Base-by-base conservation (phyloP, 2,797 vertebrate species). In the Allobates femoralis region DNA sequence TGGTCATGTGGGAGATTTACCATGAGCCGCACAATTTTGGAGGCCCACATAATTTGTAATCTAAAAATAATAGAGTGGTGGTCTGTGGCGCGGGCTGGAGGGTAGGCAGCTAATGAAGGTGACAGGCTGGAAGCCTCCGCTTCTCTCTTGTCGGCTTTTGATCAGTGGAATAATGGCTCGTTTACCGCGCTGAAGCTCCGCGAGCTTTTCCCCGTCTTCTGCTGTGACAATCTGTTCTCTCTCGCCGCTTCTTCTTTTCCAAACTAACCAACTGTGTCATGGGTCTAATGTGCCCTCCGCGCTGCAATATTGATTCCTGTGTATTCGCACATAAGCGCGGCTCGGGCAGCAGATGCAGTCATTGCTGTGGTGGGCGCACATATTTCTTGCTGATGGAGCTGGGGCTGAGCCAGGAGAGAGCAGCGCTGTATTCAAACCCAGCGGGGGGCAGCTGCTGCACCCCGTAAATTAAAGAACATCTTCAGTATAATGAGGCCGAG, bases 111-210 rank as follows among this genome's bases (percentile, higher is more conserved):
- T 71, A 73, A 71, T 53, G 81, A 83, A 56, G 14, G 67, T 53
- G 41, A 55, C 37, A 23, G 28, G 51, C 66, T 71, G 81, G 81
- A 56, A 55, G 64, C 64, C 66, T 71, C 67, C 21, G 18, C 67
- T 58, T 69, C 67, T 28, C 50, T 53, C 28, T 23, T 73, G 66
- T 83, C 81, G 66, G 50, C 66, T 83, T 83, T 83, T 83, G 81
- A 83, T 83, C 81, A 83, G 66, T 56, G 81, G 73, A 83, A 83
- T 83, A 83, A 83, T 83, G 71, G 81, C 81, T 83, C 81, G 50
- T 83, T 83, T 83, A 83, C 81, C 41, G 81, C 81, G 4, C 81
- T 8, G 51, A 6, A 58, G 81, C 81, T n/a, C 53, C 58, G 2
- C 55, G 11, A 5, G 76, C 76, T 21, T 51, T 28, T 56, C n/a